Evolutionary conservation across 2,888 invertebrate genomes (phyloP).

Genomic region (Galerucella nymphaeae): DNA sequence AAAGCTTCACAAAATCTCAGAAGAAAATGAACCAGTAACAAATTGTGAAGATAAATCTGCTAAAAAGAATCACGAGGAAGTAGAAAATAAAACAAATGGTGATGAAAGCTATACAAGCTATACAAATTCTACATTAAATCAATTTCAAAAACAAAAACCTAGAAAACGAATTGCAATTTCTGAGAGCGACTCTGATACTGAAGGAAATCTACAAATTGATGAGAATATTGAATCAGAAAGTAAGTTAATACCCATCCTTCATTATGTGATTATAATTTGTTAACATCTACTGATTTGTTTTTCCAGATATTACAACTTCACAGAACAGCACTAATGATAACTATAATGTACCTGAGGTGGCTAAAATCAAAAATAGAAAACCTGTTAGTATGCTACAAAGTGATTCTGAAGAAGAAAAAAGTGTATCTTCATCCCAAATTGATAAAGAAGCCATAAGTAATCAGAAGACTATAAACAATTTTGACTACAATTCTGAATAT

Average conservation of each 20-base stretch:
- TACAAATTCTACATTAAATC: conserved; percentile 1
- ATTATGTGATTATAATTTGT: not conserved
- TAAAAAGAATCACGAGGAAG: not conserved
- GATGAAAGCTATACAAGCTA: not conserved
- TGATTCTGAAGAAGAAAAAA: conserved; percentile 39
- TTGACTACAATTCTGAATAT: not conserved
- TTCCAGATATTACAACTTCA: not conserved
- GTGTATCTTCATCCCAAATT: not conserved
- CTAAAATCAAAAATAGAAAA: conserved; percentile 20
- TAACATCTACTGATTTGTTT: not conserved
- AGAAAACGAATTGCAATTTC: conserved; percentile 35
- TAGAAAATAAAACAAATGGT: not conserved
- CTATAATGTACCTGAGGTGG: not conserved
- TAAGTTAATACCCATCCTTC: not conserved
- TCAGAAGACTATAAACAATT: not conserved
- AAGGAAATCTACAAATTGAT: conserved; percentile 13
- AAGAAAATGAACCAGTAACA: not conserved
- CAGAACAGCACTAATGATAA: not conserved
- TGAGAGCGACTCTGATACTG: conserved; percentile 49
- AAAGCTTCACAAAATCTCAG: not conserved
- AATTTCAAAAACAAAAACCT: not conserved
- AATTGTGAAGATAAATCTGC: not conserved
- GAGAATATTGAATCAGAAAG: not conserved
- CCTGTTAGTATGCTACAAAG: conserved; percentile 14
- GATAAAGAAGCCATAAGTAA: not conserved